phyloP scores from a whole-genome alignment of 2,797 vertebrate genomes.

The Taeniopygia guttata region DNA sequence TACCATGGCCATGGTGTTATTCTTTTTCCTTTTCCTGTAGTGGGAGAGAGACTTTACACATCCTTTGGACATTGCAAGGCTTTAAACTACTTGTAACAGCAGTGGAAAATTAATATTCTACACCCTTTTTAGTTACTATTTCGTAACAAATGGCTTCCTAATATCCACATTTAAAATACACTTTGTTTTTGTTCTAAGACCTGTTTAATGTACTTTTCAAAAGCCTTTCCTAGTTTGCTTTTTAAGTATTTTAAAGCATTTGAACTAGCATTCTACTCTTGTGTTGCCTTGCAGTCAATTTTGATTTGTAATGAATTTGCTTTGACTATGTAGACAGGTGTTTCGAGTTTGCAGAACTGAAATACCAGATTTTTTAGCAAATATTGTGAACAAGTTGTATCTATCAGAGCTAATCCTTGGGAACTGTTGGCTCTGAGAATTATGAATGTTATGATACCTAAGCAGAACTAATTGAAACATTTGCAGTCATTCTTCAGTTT shows the following conservation, averaged over 20 bases:
- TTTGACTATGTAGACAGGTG: not conserved
- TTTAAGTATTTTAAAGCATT: not conserved
- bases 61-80: not conserved
- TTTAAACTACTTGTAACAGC: not conserved
- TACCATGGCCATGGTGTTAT: too few relatives aligned
- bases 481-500: not conserved
- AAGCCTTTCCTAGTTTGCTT: not conserved
- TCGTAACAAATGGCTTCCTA: not conserved
- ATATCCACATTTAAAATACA: not conserved
- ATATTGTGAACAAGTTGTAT: not conserved
- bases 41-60: not conserved
- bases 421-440: not conserved
- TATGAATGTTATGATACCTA: not conserved
- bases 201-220: not conserved
- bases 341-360: constrained; percentile 7
- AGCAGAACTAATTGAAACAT: not conserved
- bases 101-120: not conserved
- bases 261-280: not conserved
- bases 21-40: not conserved
- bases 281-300: not conserved
- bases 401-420: not conserved
- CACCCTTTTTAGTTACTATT: not conserved
- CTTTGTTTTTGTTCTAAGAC: not conserved
- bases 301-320: not conserved
- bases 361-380: not conserved